Evolutionary conservation across 1,140 invertebrate species (phyloP).

Genomic region (Diprion similis): DNA sequence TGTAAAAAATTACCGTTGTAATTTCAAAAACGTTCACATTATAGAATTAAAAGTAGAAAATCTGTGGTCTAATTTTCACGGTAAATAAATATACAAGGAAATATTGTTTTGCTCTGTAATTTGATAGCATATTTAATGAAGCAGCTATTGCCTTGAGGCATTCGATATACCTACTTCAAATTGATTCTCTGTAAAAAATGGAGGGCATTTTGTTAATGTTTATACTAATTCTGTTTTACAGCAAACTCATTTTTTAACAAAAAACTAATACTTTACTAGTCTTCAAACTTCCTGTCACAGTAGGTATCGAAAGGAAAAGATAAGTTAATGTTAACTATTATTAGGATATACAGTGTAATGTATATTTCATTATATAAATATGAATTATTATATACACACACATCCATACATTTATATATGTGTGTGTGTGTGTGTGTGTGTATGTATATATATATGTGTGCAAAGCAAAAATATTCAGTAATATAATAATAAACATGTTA

Average conservation of each 20-base stretch:
- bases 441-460: constrained; percentile 29
- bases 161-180: background rate
- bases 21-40: too few relatives aligned
- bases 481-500: constrained; percentile 16
- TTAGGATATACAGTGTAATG: constrained; percentile 24
- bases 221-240: background rate
- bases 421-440: constrained; percentile 18
- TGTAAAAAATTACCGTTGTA: too few relatives aligned
- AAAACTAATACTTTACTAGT: constrained; percentile 13
- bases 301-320: constrained; percentile 12
- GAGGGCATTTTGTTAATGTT: background rate
- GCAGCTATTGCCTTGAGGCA: constrained; percentile 10
- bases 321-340: constrained; percentile 28
- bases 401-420: too few relatives aligned
- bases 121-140: background rate
- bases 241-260: background rate
- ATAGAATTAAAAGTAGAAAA: too few relatives aligned
- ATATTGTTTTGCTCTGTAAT: too few relatives aligned
- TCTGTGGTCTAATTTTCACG: too few relatives aligned
- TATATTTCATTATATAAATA: constrained; percentile 30
- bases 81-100: too few relatives aligned
- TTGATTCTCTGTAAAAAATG: background rate
- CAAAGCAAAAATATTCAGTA: constrained; percentile 33
- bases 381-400: constrained; percentile 14
- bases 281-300: constrained; percentile 11